Evolutionary conservation across 2,888 invertebrate genomes (phyloP), one percentile per base, ranked within the genome.

Genomic region (Amphipyra tragopoginis): DNA sequence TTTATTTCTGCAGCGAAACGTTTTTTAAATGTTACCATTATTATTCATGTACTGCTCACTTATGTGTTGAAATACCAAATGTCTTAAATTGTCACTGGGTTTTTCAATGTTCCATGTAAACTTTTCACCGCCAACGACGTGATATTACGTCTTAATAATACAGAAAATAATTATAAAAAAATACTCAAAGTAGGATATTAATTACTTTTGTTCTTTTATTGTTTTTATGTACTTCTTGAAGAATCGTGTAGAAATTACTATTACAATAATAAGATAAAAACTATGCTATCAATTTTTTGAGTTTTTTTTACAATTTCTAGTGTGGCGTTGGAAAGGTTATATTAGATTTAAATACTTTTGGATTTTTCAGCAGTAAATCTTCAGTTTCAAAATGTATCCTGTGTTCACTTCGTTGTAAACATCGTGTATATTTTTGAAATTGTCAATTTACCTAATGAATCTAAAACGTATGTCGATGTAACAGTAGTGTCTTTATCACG

Each of bases 321-420:
- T 34, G 53, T 68, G 68, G 63, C 26, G 62, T 36, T 71, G 42
- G 11, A 57, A 63, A 11, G 68, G 47, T 72, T 62, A 34, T 55
- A 6, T 34, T 60, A 51, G 65, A 55, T 61, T 11, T 66, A 54
- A 49, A 29, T 59, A 75, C 75, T 61, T 65, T 68, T 72, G 58
- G 73, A 76, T 76, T 48, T 59, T 73, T 76, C 68, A 76, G 65
- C 56, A 44, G 77, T 75, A 76, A 69, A 69, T 72, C 64, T 60
- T 57, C 77, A 69, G 73, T 76, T 75, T 69, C 69, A 76, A 75
- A 75, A 73, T 60, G 66, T 72, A 72, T 60, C 53, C 39, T 49
- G 75, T 65, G 73, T 64, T 55, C 49, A 53, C 50, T n/a, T 15
- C 33, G 21, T 10, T 45, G 69, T 73, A 57, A 73, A 52, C 44